Conservation (phyloP, 2,888 invertebrate species). For the Arenicola marina region DNA sequence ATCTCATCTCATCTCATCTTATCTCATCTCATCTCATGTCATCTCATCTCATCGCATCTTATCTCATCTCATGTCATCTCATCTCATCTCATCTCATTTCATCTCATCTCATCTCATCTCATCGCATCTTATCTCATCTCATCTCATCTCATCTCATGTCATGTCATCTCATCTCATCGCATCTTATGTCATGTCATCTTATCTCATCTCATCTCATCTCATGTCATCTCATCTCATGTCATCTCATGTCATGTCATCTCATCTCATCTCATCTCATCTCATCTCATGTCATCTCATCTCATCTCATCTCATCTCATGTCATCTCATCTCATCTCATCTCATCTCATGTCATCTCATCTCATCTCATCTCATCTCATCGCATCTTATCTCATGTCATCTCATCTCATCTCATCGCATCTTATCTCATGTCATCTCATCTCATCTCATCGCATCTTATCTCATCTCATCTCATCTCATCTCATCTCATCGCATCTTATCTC, state of each 20-base stretch:
- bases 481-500: too few species aligned
- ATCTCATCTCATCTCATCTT: background rate
- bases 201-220: background rate
- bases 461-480: constrained; percentile 1
- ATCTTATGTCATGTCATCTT: too few species aligned
- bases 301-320: background rate
- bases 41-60: background rate
- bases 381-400: too few species aligned
- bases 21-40: background rate
- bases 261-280: background rate
- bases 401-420: too few species aligned
- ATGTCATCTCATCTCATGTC: background rate
- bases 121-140: too few species aligned
- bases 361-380: constrained; percentile 3
- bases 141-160: too few species aligned
- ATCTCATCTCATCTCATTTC: background rate
- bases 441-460: too few species aligned
- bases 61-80: too few species aligned
- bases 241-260: background rate
- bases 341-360: background rate
- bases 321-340: constrained; percentile 1
- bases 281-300: background rate
- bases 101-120: background rate
- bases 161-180: too few species aligned
- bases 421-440: too few species aligned